Percentiles rank a stretch among this genome's conserved stretches.
Conservation (phyloP, 2,797 vertebrate genomes). For the Arrhamphus sclerolepis region DNA sequence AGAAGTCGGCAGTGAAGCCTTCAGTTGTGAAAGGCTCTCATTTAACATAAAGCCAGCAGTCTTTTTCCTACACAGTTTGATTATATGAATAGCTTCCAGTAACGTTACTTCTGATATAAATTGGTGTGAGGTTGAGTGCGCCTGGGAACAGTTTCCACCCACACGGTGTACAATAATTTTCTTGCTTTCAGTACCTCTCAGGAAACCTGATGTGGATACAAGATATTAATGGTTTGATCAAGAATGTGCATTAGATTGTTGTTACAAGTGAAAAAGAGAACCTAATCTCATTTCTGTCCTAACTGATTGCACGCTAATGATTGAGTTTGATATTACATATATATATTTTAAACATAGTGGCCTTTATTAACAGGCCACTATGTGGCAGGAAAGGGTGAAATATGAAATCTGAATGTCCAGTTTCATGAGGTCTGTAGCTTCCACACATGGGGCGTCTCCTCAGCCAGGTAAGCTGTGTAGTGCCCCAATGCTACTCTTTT, state of each 20-base stretch:
- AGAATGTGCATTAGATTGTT: slow-evolving; percentile 1
- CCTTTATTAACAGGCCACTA: no score
- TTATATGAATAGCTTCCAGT: slow-evolving; percentile 14
- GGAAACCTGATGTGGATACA: not conserved
- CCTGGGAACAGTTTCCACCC: slow-evolving; percentile 29
- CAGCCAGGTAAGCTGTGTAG: no score
- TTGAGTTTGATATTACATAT: no score
- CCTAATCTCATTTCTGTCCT: not conserved
- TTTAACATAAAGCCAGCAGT: slow-evolving; percentile 12
- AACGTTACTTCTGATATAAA: slow-evolving; percentile 18
- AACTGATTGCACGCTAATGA: no score
- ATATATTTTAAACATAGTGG: no score
- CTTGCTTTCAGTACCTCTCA: not conserved
- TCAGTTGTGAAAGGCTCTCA: slow-evolving; percentile 14
- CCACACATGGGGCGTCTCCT: no score
- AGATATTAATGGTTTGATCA: slow-evolving; percentile 1
- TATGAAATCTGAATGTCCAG: no score
- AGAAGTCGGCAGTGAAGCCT: slow-evolving; percentile 22
- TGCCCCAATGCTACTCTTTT: no score
- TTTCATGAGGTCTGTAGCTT: no score
- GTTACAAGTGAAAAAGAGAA: not conserved
- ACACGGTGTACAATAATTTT: slow-evolving; percentile 12
- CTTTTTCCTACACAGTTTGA: slow-evolving; percentile 8
- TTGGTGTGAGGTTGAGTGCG: slow-evolving; percentile 10
- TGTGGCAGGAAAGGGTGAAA: no score